Conservation (phyloP, 2,888 invertebrate species). For the Oscheius myriophilus region DNA sequence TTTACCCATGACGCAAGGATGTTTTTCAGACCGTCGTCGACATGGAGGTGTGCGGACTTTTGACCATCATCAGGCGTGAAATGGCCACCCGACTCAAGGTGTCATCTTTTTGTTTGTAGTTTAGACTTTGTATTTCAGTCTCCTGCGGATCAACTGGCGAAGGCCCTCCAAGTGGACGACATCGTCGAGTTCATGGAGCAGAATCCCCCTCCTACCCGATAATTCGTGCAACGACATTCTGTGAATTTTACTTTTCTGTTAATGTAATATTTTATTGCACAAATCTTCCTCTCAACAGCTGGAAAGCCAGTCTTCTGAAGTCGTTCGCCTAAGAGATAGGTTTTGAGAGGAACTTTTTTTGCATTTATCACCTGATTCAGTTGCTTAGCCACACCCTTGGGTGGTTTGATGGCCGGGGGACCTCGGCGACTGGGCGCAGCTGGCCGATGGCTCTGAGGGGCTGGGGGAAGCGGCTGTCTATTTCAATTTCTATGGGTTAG, state of each 20-base stretch:
- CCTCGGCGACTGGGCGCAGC: neutral
- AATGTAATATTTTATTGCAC: neutral
- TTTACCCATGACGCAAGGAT: too few species aligned
- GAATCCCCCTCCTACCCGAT: too few species aligned
- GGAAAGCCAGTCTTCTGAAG: neutral
- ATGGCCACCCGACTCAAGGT: conserved; percentile 4
- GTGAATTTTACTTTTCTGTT: neutral
- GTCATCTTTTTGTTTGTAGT: neutral
- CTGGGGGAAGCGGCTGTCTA: conserved; percentile 3
- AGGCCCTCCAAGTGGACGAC: neutral
- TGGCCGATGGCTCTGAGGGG: neutral
- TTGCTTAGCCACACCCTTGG: conserved; percentile 26
- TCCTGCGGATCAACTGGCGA: neutral
- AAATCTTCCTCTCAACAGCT: conserved; percentile 15
- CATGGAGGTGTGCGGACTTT: neutral
- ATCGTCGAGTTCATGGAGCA: too few species aligned
- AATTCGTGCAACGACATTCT: neutral
- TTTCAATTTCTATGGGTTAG: neutral
- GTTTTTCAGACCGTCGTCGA: conserved; percentile 1
- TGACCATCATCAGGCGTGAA: neutral
- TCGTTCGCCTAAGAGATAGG: neutral
- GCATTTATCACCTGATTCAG: conserved; percentile 28
- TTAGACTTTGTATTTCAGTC: too few species aligned
- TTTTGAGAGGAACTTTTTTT: too few species aligned
- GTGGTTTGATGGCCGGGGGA: conserved; percentile 24